These are phyloP conservation scores for Sebastes vulpes DNA, from an alignment of 2,797 vertebrate genomes.

Conservation along the genomic window DNA sequence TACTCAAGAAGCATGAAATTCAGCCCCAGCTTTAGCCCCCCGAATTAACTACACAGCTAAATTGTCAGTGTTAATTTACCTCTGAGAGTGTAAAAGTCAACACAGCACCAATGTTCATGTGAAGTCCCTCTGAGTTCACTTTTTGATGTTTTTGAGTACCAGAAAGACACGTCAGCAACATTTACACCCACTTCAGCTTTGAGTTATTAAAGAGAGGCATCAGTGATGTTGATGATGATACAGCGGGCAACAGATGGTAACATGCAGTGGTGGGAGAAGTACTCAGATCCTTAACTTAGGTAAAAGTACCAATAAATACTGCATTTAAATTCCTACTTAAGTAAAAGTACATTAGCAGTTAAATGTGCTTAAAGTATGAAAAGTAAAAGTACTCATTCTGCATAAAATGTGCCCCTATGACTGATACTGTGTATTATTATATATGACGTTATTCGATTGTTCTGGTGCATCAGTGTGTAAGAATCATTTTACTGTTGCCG, in stretches of 20 bases:
- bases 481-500: neutral
- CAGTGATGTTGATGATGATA: slow-evolving; percentile 17
- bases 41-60: slow-evolving; percentile 54
- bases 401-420: neutral
- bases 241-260: slow-evolving; percentile 21
- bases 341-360: neutral
- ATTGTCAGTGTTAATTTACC: slow-evolving; percentile 58
- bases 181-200: slow-evolving; percentile 9
- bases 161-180: slow-evolving; percentile 17
- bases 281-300: neutral
- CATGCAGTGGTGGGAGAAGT: neutral
- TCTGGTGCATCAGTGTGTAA: neutral
- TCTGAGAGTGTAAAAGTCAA: slow-evolving; percentile 46
- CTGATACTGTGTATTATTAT: neutral
- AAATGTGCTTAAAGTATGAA: neutral
- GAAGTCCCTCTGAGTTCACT: slow-evolving; percentile 8
- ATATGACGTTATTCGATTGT: neutral
- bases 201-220: slow-evolving; percentile 35
- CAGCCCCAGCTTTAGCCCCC: slow-evolving; percentile 53
- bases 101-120: neutral
- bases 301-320: neutral
- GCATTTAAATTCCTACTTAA: neutral
- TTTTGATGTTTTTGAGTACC: slow-evolving; percentile 12
- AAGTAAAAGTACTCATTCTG: neutral
- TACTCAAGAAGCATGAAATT: slow-evolving; percentile 75